Conservation (phyloP, 1,140 invertebrate species). For the Phortica variegata region DNA sequence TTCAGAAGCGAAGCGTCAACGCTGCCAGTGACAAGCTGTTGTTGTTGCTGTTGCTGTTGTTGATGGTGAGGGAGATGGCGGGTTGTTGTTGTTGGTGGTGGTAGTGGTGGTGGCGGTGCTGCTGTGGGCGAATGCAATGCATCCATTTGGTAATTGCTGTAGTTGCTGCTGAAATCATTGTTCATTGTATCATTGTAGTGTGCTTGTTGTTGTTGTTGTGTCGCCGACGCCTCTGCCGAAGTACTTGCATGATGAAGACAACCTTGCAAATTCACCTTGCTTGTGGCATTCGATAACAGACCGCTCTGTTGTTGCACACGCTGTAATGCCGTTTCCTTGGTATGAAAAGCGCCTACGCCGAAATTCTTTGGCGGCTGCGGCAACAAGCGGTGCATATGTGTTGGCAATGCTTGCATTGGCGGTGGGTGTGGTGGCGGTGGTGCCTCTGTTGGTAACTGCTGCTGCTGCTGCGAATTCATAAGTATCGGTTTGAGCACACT, state of each 20-base stretch:
- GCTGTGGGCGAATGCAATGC: background rate
- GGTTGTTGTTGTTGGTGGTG: slow-evolving; percentile 1
- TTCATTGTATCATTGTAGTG: background rate
- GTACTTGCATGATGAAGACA: slow-evolving; percentile 8
- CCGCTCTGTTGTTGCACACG: slow-evolving; percentile 46
- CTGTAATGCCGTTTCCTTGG: slow-evolving; percentile 34
- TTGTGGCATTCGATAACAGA: slow-evolving; percentile 18
- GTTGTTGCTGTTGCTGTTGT: slow-evolving; percentile 4
- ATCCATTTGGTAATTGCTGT: background rate
- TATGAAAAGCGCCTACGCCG: slow-evolving; percentile 32
- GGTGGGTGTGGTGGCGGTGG: background rate
- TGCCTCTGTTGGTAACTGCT: slow-evolving; percentile 15
- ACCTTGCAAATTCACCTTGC: slow-evolving; percentile 20
- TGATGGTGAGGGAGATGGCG: slow-evolving; percentile 4
- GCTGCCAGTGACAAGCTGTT: slow-evolving; percentile 7
- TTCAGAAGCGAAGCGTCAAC: background rate
- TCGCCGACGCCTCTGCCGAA: slow-evolving; percentile 4
- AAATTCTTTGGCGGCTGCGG: slow-evolving; percentile 37
- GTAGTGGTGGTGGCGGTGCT: slow-evolving; percentile 3
- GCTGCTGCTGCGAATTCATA: slow-evolving; percentile 31
- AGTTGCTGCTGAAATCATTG: slow-evolving; percentile 1
- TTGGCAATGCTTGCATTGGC: slow-evolving; percentile 5
- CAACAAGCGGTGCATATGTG: slow-evolving; percentile 31
- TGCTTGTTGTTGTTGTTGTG: slow-evolving; percentile 5
- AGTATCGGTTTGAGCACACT: slow-evolving; percentile 43